These are phyloP conservation scores for Antennarius maculatus DNA, from an alignment of 2,797 vertebrate species.

Conservation along the genomic window DNA sequence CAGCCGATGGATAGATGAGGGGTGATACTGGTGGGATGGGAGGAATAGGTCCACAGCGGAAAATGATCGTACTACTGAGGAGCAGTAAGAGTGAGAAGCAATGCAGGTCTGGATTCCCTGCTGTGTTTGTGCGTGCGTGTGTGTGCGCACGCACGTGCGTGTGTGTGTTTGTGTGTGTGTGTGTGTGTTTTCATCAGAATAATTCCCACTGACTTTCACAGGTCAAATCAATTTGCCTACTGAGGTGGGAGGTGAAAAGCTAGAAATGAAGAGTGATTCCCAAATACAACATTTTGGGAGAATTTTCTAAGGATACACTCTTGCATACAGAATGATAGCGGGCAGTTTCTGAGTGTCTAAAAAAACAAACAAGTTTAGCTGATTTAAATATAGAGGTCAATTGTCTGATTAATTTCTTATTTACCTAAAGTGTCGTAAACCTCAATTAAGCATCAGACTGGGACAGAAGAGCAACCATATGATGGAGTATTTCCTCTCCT, in stretches of 20 bases:
- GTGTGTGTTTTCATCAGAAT: neutral
- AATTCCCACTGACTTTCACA: slow-evolving; percentile 28
- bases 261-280: slow-evolving; percentile 3
- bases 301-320: neutral
- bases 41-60: neutral
- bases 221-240: slow-evolving; percentile 27
- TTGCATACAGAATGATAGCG: neutral
- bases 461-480: no score
- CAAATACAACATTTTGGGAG: neutral
- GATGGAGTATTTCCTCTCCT: no score
- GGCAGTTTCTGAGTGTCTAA: neutral
- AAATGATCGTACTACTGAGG: no score
- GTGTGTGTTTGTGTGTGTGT: no score
- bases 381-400: slow-evolving; percentile 11
- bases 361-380: neutral
- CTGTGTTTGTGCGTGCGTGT: slow-evolving; percentile 11
- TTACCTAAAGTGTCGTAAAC: neutral
- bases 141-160: no score
- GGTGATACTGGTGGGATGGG: no score
- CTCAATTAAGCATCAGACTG: no score
- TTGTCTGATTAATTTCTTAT: slow-evolving; percentile 4
- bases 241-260: slow-evolving; percentile 2
- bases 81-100: neutral
- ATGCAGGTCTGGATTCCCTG: slow-evolving; percentile 47
- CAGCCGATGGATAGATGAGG: no score